These are phyloP conservation scores for Lamprotornis superbus DNA, from an alignment of 2,113 vertebrate genomes.

Conservation along the genomic window DNA sequence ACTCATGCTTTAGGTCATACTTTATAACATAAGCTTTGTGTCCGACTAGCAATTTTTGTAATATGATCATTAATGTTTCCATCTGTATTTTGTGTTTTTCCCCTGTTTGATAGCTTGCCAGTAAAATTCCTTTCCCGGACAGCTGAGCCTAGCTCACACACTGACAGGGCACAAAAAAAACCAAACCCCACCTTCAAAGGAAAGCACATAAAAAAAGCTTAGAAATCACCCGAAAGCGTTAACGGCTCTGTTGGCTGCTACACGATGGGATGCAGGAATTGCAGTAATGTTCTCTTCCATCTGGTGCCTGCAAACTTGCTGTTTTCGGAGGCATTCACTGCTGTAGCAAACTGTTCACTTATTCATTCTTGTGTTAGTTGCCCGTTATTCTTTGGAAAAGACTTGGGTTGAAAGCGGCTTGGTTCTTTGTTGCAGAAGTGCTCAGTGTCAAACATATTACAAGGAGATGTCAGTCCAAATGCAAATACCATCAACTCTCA, in stretches of 20 bases:
- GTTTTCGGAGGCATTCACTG: slow-evolving; percentile 54
- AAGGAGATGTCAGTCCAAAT: slow-evolving; percentile 55
- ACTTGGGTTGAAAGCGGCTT: neutral
- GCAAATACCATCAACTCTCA: slow-evolving; percentile 28
- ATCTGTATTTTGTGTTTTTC: slow-evolving; percentile 18
- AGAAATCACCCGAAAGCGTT: slow-evolving; percentile 64
- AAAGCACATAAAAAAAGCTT: slow-evolving; percentile 47
- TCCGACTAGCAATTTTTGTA: neutral
- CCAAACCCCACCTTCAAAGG: slow-evolving; percentile 5
- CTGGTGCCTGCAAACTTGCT: slow-evolving; percentile 62
- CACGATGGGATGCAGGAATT: slow-evolving; percentile 56
- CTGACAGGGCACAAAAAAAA: slow-evolving; percentile 19
- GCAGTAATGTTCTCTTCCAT: slow-evolving; percentile 66
- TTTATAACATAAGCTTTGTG: neutral
- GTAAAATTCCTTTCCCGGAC: slow-evolving; percentile 12
- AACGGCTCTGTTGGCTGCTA: slow-evolving; percentile 62
- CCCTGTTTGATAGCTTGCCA: slow-evolving; percentile 15
- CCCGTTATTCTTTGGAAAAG: slow-evolving; percentile 51
- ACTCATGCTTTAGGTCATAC: neutral
- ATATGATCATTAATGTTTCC: slow-evolving; percentile 9
- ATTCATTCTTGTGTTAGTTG: slow-evolving; percentile 56
- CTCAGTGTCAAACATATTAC: slow-evolving; percentile 37
- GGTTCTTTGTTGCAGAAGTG: slow-evolving; percentile 41
- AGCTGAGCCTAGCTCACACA: slow-evolving; percentile 38
- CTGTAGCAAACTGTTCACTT: slow-evolving; percentile 61